phyloP scores from a whole-genome alignment of 1,140 invertebrate species.

The Nomia melanderi region DNA sequence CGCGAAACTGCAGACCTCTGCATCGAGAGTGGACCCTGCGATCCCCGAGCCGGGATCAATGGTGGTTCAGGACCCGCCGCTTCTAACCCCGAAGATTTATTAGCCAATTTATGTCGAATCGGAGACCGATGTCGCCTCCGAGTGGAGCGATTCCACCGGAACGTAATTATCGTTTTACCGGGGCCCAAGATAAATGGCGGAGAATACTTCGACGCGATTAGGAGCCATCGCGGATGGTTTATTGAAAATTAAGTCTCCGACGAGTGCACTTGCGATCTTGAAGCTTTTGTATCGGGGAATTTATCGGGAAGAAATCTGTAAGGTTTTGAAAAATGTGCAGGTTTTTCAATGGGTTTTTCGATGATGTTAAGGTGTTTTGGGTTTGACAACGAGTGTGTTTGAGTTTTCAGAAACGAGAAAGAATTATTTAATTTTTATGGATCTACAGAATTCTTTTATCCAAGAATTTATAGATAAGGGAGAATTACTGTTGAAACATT shows the following conservation, averaged over 20 bases:
- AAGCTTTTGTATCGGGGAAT: not conserved
- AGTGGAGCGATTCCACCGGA: conserved; percentile 7
- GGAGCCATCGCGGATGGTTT: not conserved
- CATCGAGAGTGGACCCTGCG: conserved; percentile 25
- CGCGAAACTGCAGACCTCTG: conserved; percentile 37
- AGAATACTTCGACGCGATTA: conserved; percentile 8
- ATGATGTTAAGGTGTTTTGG: too few relatives aligned
- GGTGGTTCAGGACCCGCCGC: not conserved
- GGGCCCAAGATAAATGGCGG: not conserved
- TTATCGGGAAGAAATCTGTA: too few relatives aligned
- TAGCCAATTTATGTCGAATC: conserved; percentile 45
- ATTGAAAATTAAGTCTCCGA: not conserved
- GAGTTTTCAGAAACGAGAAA: too few relatives aligned
- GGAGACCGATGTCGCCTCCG: conserved; percentile 9
- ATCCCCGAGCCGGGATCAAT: conserved; percentile 22
- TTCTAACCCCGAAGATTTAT: conserved; percentile 23
- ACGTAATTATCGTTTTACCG: conserved; percentile 24
- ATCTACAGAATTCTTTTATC: too few relatives aligned
- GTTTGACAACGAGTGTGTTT: too few relatives aligned
- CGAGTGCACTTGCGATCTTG: not conserved
- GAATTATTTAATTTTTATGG: too few relatives aligned
- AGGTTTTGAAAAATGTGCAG: too few relatives aligned
- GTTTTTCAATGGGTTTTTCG: too few relatives aligned
- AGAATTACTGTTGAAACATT: too few relatives aligned
- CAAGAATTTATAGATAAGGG: too few relatives aligned